phyloP scores from a whole-genome alignment of 2,888 invertebrate genomes.

The Drosophila birchii region DNA sequence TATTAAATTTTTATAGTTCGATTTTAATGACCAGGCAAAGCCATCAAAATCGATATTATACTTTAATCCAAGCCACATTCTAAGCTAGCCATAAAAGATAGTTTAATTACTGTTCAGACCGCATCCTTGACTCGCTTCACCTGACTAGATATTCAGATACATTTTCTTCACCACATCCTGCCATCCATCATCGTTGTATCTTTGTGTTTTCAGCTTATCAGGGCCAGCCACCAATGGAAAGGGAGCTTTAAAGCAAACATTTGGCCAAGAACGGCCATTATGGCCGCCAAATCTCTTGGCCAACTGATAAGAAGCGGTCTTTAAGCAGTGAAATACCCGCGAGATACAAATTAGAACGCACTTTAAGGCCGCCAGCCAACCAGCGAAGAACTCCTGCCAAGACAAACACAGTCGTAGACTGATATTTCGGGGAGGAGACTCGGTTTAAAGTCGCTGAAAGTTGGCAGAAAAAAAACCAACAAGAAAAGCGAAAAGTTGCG shows the following conservation, averaged over 20 bases:
- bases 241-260: slow-evolving; percentile 36
- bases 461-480: slow-evolving; percentile 35
- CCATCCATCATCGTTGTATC: slow-evolving; percentile 18
- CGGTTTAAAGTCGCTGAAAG: slow-evolving; percentile 51
- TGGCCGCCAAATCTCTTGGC: slow-evolving; percentile 20
- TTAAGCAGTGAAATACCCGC: slow-evolving; percentile 32
- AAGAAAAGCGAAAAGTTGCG: slow-evolving; percentile 28
- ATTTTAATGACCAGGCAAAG: background rate
- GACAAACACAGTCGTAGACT: slow-evolving; percentile 24
- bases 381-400: slow-evolving; percentile 45
- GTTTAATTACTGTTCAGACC: background rate
- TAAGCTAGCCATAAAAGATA: background rate
- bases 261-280: slow-evolving; percentile 35
- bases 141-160: background rate
- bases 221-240: slow-evolving; percentile 30
- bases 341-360: slow-evolving; percentile 53
- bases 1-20: background rate
- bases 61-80: background rate
- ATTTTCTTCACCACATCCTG: slow-evolving; percentile 10
- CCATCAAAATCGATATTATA: background rate
- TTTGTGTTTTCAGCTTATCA: slow-evolving; percentile 4
- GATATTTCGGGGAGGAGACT: slow-evolving; percentile 63
- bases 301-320: slow-evolving; percentile 34
- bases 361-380: slow-evolving; percentile 80
- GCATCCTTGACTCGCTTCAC: background rate